Conservation (phyloP, 2,113 vertebrate genomes). For the Clarias macrocephalus region DNA sequence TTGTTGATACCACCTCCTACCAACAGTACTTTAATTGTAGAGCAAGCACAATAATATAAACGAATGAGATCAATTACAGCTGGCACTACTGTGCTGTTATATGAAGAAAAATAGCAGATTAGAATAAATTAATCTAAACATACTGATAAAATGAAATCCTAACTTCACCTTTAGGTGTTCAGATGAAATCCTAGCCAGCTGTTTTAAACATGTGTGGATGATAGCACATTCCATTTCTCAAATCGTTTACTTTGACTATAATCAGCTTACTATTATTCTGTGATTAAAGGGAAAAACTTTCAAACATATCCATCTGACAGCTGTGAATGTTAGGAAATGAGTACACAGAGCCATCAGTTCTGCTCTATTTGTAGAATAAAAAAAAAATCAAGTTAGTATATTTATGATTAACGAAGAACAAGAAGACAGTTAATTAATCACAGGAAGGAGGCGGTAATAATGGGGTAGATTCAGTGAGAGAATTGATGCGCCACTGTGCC, state of each 20-base stretch:
- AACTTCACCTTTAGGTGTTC: not conserved
- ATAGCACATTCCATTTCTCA: not conserved
- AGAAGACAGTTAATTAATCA: slow-evolving; percentile 29
- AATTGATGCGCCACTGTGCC: not conserved
- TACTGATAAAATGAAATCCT: not conserved
- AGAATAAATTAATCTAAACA: not conserved
- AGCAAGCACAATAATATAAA: not conserved
- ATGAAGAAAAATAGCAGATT: not conserved
- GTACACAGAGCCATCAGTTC: slow-evolving; percentile 1
- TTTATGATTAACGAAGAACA: slow-evolving; percentile 25
- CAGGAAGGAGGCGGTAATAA: too few species aligned
- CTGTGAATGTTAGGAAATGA: not conserved
- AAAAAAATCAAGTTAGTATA: not conserved
- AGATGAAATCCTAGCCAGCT: not conserved
- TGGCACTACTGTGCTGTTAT: not conserved
- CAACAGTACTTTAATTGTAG: not conserved
- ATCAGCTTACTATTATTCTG: slow-evolving; percentile 30
- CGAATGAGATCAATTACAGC: not conserved
- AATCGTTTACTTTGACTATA: not conserved
- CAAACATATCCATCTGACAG: slow-evolving; percentile 38
- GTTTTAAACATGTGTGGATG: slow-evolving; percentile 7
- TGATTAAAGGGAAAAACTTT: slow-evolving; percentile 37
- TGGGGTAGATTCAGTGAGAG: not conserved
- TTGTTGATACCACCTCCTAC: not conserved
- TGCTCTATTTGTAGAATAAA: slow-evolving; percentile 9